Base-by-base conservation (phyloP, 2,113 vertebrate genomes). In the Mormyrus iriodes region DNA sequence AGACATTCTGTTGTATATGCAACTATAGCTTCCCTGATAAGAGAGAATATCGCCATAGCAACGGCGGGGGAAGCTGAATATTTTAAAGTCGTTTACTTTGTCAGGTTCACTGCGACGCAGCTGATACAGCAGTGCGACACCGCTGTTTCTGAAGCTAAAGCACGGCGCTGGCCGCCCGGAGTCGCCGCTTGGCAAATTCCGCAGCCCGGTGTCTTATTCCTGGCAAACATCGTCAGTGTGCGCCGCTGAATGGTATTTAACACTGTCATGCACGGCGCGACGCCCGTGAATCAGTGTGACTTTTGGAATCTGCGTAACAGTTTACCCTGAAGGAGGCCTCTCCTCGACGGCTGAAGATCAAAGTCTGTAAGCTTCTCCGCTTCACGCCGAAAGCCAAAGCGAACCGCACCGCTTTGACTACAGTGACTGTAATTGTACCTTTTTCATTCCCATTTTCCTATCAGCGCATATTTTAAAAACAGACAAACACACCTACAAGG, bases 21-120 rank as follows among this genome's bases (percentile, higher is more conserved):
- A 73, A 55, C 76, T 73, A 79, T 61, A 88, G 87, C n/a, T 46
- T 73, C 87, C 42, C 46, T 73, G 35, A 58, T 88, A 73, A 73
- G n/a, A 49, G 46, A 21, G 58, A 17, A 69, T 46, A 87, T 88
- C 35, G 87, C 76, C 87, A 88, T 88, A 88, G 87, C 61, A 88
- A 88, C 87, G 61, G 44, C 12, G 61, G 21, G 44, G 24, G 21
- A 44, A 88, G 42, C 87, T 17, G 58, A 73, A 88, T 88, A 88
- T 73, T 88, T 76, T 42, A 51, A 88, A 88, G 61, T 88, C 27
- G 27, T 27, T 88, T 39, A 27, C 31, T 88, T 53, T 86, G 85
- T 55, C 51, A 35, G 21, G 51, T 53, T 35, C 51, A 2, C n/a
- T 17, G 51, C 13, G 51, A 17, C 51, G 15, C 51, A 15, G 13